Evolutionary conservation across 2,888 invertebrate species (phyloP).

Genomic region (Hartigia nigra): DNA sequence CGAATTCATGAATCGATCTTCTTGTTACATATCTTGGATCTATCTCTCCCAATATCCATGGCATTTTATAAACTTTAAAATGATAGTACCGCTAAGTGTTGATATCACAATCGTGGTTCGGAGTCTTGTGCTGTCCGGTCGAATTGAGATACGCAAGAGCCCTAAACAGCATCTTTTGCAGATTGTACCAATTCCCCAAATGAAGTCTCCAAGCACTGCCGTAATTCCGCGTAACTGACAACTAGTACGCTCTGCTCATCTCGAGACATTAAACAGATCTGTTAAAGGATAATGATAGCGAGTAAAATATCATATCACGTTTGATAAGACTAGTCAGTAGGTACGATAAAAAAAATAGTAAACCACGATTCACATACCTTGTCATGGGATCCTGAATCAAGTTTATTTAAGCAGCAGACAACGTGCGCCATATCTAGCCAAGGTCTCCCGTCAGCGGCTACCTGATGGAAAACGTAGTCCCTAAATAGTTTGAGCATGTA

Average conservation of each 20-base stretch:
- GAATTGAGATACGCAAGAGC: conserved; percentile 32
- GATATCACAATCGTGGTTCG: conserved; percentile 63
- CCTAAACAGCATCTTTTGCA: conserved; percentile 59
- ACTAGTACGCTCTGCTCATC: conserved; percentile 97
- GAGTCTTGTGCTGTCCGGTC: conserved; percentile 41
- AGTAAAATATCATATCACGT: conserved; percentile 3
- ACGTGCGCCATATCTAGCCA: conserved; percentile 98
- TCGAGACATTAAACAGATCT: conserved; percentile 95
- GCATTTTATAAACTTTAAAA: conserved; percentile 40
- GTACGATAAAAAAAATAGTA: background rate
- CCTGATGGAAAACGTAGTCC: conserved; percentile 97
- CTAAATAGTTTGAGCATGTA: conserved; percentile 98
- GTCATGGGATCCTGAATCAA: conserved; percentile 84
- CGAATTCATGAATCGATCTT: background rate
- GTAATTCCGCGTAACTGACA: conserved; percentile 94
- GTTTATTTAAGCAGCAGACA: conserved; percentile 91
- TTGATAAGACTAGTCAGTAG: conserved; percentile 6
- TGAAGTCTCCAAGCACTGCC: conserved; percentile 93
- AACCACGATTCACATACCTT: conserved; percentile 72
- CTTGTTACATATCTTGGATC: background rate
- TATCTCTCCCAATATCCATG: background rate
- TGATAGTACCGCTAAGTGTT: conserved; percentile 60
- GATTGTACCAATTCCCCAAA: conserved; percentile 83
- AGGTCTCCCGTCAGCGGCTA: conserved; percentile 90
- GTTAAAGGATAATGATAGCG: conserved; percentile 7